Percentiles rank a stretch among this genome's conserved stretches.
Evolutionary conservation across 2,888 invertebrate species (phyloP).

Genomic region (Polyploca ridens): DNA sequence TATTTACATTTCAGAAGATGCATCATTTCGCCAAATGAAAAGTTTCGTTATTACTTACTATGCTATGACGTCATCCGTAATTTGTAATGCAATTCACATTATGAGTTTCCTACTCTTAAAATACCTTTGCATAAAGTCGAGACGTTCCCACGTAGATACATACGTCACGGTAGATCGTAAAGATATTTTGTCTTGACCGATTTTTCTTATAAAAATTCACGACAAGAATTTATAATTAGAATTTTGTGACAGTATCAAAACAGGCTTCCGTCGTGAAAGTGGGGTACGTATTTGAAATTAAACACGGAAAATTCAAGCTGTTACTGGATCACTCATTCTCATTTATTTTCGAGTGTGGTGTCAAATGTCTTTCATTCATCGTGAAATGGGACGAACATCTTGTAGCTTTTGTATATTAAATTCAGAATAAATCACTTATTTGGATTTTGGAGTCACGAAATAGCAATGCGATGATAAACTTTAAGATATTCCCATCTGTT

Average conservation of each 20-base stretch:
- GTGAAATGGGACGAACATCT: conserved; percentile 6
- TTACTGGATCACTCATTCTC: conserved; percentile 3
- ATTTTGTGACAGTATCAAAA: conserved; percentile 9
- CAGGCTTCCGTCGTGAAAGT: conserved; percentile 7
- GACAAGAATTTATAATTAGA: conserved; percentile 10
- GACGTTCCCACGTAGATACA: background rate
- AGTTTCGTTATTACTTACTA: background rate
- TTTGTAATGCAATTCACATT: background rate
- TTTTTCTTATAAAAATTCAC: background rate
- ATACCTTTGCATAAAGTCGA: background rate
- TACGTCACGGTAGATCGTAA: conserved; percentile 9
- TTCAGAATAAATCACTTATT: background rate
- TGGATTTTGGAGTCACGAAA: background rate
- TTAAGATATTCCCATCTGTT: background rate
- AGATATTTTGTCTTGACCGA: conserved; percentile 10
- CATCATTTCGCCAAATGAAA: background rate
- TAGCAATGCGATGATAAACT: background rate
- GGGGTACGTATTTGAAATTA: conserved; percentile 9
- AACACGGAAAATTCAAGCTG: conserved; percentile 10
- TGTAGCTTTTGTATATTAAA: conserved; percentile 4
- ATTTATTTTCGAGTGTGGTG: conserved; percentile 3
- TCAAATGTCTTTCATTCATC: conserved; percentile 5
- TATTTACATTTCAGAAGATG: background rate
- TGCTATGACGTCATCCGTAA: background rate
- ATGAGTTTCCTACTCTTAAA: background rate